Base-by-base conservation (phyloP, 2,888 invertebrate species). In the Chaetogeoica ovagalla region DNA sequence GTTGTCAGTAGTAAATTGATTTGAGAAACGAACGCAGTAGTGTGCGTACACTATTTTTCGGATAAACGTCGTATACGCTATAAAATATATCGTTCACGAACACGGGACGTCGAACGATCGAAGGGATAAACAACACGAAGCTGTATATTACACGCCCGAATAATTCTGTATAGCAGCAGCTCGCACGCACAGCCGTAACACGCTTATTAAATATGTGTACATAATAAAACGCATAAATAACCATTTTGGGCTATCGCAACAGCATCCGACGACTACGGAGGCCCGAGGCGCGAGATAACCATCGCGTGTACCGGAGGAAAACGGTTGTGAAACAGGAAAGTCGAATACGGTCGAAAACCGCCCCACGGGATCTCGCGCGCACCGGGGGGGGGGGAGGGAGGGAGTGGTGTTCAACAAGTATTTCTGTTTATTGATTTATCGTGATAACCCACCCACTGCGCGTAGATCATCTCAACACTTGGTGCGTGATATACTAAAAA, bases 351-450 rank as follows among this genome's bases (percentile, higher is more conserved):
- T 62, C 37, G 4, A 21, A 69, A 77, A 77, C 62, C 69, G 77
- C 77, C 77, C 77, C 62, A 77, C 68, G 43, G 75, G 48, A 66
- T 48, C 75, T 59, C 77, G 43, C 17, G 23, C n/a, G n/a, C n/a
- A n/a, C n/a, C n/a, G n/a, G n/a, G n/a, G n/a, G n/a, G n/a, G n/a
- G n/a, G n/a, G n/a, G n/a, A n/a, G n/a, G n/a, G n/a, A n/a, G n/a
- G 63, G 52, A 59, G 77, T 62, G 52, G 77, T 62, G 52, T 77
- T 70, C 77, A 77, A 77, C 77, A 77, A 70, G 69, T 77, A 70
- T 77, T 77, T 62, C 9, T 70, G 69, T 70, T 69, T 77, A 77
- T 77, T 77, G 77, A 77, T 77, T 77, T 77, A 77, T 77, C 52
- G 69, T 52, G 59, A 60, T 69, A 66, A 70, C 39, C 77, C 69